Percentiles rank a stretch among this genome's conserved stretches.
Conservation (phyloP, 2,797 vertebrate species). For the Hirundo rustica region DNA sequence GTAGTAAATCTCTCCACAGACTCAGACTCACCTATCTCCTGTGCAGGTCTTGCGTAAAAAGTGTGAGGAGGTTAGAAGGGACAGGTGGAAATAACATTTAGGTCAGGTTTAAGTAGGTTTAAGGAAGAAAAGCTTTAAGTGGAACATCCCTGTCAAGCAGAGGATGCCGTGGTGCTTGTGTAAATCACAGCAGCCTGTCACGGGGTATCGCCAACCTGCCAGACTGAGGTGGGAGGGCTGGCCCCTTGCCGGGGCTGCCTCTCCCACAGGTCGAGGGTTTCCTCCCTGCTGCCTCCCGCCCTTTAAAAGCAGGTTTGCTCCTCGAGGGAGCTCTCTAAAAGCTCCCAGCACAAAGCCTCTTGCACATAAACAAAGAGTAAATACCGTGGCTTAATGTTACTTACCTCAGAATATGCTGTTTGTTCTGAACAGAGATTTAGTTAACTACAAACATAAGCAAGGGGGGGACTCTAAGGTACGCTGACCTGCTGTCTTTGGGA, state of each 20-base stretch:
- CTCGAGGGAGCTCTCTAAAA: not conserved
- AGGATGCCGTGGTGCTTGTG: accelerated
- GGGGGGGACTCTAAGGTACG: not conserved
- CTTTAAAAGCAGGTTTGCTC: slow-evolving; percentile 8
- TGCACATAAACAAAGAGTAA: slow-evolving; percentile 39
- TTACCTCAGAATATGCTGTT: slow-evolving; percentile 34
- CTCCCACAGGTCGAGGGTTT: not conserved
- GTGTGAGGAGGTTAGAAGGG: not conserved
- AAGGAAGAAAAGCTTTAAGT: not conserved
- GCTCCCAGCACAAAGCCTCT: slow-evolving; percentile 21
- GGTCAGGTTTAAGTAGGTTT: not conserved
- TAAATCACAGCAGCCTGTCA: not conserved
- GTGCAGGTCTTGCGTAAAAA: not conserved
- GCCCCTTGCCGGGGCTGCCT: not conserved
- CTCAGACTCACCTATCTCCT: not conserved
- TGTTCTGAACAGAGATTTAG: slow-evolving; percentile 26
- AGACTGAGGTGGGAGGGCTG: not conserved
- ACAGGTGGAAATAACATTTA: not conserved
- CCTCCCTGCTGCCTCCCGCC: not conserved
- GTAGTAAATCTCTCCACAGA: not conserved
- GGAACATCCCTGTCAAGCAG: not conserved
- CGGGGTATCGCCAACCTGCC: not conserved
- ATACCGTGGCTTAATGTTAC: not conserved
- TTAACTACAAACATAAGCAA: not conserved
- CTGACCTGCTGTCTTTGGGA: not conserved